A percentile compares a stretch with the other conserved stretches of the same genome.
These are phyloP conservation scores for Liparis tanakae DNA, from an alignment of 2,797 vertebrate genomes.

Conservation along the genomic window DNA sequence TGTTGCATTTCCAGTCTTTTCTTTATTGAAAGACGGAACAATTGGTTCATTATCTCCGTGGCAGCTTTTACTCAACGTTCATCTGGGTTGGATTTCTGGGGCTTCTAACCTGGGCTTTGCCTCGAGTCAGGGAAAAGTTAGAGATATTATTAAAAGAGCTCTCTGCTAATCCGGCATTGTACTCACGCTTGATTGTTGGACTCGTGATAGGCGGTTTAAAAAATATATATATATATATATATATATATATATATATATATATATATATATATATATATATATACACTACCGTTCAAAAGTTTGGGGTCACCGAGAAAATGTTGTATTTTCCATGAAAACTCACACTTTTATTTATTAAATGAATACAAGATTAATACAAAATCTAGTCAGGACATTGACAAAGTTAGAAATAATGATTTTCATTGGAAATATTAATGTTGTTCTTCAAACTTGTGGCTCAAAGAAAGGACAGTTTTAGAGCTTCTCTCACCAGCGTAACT, in stretches of 20 bases:
- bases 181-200: neutral
- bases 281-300: too few species aligned
- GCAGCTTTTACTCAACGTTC: neutral
- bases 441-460: too few species aligned
- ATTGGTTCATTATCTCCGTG: neutral
- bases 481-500: too few species aligned
- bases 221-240: neutral
- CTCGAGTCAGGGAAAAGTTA: neutral
- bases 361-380: too few species aligned
- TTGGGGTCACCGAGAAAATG: too few species aligned
- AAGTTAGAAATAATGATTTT: too few species aligned
- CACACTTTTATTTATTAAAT: too few species aligned
- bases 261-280: neutral
- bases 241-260: neutral
- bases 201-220: neutral
- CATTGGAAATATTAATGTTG: too few species aligned
- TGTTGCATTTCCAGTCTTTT: neutral
- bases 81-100: neutral
- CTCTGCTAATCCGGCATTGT: neutral
- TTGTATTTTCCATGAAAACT: too few species aligned
- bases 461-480: too few species aligned
- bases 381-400: too few species aligned
- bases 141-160: neutral
- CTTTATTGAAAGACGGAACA: slow-evolving; percentile 5
- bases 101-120: neutral